phyloP scores from a whole-genome alignment of 2,888 invertebrate genomes.

The Diploptera punctata region DNA sequence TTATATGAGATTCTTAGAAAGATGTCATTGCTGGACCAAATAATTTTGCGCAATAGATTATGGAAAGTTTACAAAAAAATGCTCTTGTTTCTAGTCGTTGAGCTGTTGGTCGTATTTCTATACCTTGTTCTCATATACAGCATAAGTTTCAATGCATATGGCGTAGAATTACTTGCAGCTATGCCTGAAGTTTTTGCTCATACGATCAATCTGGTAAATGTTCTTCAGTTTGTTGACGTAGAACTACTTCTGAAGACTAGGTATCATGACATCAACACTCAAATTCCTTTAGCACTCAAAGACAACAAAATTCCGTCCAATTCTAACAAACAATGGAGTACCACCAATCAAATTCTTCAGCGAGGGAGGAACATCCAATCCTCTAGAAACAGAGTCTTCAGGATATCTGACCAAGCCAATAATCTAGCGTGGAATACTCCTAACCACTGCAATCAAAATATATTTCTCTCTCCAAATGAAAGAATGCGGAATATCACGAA shows the following conservation, averaged over 20 bases:
- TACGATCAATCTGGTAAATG: neutral
- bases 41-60: neutral
- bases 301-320: no score
- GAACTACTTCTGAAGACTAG: neutral
- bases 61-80: neutral
- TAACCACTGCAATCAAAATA: neutral
- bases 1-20: neutral
- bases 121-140: neutral
- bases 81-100: neutral
- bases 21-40: neutral
- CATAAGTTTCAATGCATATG: neutral
- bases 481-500: no score
- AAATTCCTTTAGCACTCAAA: neutral
- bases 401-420: neutral
- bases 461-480: no score
- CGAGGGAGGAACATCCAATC: neutral
- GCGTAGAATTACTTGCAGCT: neutral
- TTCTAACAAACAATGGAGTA: no score
- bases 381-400: neutral
- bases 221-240: neutral
- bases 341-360: no score
- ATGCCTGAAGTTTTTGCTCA: neutral
- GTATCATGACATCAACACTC: neutral
- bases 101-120: neutral
- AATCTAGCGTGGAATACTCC: neutral